Evolutionary conservation across 2,113 vertebrate genomes (phyloP), one percentile per base, ranked within the genome.

Genomic region (Ictalurus furcatus): DNA sequence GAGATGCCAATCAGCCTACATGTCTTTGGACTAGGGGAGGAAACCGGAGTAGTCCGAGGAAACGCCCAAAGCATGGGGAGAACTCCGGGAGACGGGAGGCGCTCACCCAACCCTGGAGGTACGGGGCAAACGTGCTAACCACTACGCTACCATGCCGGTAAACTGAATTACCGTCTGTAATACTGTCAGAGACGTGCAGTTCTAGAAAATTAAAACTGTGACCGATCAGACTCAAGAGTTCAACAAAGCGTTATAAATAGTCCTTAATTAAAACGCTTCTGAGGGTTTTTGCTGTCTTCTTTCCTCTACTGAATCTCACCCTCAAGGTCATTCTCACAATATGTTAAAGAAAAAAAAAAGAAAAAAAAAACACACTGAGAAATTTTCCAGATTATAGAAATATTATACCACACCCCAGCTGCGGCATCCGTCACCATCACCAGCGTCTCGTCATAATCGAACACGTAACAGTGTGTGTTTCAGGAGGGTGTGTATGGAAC

Each of bases 401-500:
- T 3, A 76, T 76, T 44, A 40, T 12, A 23, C 21, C 40, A 30
- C 67, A 69, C 7, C 19, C 9, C 84, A 85, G 14, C 67, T 48
- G 11, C 67, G 40, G 40, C 21, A 4, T 73, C 69, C 3, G 19
- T 40, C 71, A n/a, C 13, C 0, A 78, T 54, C 69, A 40, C 34
- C 30, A 17, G 37, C 6, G 34, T 48, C 14, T 17, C 21, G 9
- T 21, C 16, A 3, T 34, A 30, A 69, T 58, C 63, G 21, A 54
- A 52, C 19, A 58, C 65, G 21, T 52, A 73, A 48, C 30, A 34
- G 61, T 81, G 88, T 71, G 84, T 69, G 74, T 85, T 59, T 79
- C 59, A 48, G 61, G 76, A 69, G 44, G 65, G 13, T 67, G 54
- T 78, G 61, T 67, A 37, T 61, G 23, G 48, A 52, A 56, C 88